Evolutionary conservation across 2,888 invertebrate species (phyloP).

Genomic region (Tuta absoluta): DNA sequence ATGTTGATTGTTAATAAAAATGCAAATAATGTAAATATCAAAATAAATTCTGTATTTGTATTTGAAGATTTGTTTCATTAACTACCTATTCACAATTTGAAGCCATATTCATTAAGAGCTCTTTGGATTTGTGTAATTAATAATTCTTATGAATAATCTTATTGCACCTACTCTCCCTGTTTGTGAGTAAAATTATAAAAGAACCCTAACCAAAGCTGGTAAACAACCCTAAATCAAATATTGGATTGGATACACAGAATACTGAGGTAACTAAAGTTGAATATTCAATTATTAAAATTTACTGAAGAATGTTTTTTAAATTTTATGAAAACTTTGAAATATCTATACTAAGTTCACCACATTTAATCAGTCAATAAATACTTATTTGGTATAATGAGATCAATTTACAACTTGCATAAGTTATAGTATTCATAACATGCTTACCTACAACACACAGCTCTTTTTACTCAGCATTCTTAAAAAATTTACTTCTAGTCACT

Average conservation of each 20-base stretch:
- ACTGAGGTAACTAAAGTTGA: neutral
- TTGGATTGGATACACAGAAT: neutral
- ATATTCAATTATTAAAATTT: neutral
- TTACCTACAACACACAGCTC: neutral
- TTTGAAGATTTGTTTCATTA: slow-evolving; percentile 76
- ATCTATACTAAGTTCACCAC: neutral
- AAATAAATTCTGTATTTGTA: slow-evolving; percentile 87
- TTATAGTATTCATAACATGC: neutral
- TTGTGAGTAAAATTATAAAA: neutral
- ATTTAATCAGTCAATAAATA: neutral
- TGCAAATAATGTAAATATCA: slow-evolving; percentile 88
- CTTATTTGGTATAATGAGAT: slow-evolving; percentile 1
- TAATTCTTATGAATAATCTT: neutral
- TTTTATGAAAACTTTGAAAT: neutral
- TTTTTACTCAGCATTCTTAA: neutral
- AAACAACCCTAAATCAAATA: neutral
- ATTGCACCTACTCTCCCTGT: slow-evolving; percentile 9
- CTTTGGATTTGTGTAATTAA: neutral
- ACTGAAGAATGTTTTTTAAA: too few species aligned
- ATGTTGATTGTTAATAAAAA: slow-evolving; percentile 89
- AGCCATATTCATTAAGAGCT: neutral
- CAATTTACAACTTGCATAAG: neutral
- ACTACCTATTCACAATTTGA: neutral
- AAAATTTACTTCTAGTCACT: neutral
- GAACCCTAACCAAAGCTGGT: neutral